Evolutionary conservation across 2,113 vertebrate species (phyloP).

Genomic region (Neogobius melanostomus): DNA sequence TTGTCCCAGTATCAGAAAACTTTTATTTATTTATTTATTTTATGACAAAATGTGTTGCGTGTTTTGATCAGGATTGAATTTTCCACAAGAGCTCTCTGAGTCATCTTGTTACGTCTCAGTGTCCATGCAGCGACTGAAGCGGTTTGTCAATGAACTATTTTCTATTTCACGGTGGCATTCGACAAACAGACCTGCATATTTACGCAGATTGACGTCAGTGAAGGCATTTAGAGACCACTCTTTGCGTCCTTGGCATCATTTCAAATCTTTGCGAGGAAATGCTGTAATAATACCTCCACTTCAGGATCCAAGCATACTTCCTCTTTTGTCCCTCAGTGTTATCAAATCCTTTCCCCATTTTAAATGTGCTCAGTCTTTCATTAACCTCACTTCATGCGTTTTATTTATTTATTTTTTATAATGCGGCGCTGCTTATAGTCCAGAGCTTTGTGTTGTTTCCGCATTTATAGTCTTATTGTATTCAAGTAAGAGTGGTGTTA

Average conservation of each 20-base stretch:
- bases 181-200: not conserved
- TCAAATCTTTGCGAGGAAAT: not conserved
- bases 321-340: conserved; percentile 50
- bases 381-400: conserved; percentile 28
- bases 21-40: no score
- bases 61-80: not conserved
- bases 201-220: not conserved
- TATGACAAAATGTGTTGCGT: no score
- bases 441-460: no score
- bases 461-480: no score
- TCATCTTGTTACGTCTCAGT: not conserved
- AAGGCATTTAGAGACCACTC: not conserved
- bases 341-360: conserved; percentile 54
- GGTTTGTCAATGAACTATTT: not conserved
- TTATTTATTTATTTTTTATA: not conserved
- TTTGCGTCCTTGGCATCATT: not conserved
- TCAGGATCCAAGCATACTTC: conserved; percentile 39
- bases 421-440: no score
- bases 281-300: conserved; percentile 35
- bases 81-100: not conserved
- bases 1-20: no score
- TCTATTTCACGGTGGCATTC: not conserved
- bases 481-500: no score
- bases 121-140: not conserved
- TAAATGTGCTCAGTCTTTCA: conserved; percentile 45